These are phyloP conservation scores for Pomatostomus ruficeps DNA, from an alignment of 2,113 vertebrate species.

Conservation along the genomic window DNA sequence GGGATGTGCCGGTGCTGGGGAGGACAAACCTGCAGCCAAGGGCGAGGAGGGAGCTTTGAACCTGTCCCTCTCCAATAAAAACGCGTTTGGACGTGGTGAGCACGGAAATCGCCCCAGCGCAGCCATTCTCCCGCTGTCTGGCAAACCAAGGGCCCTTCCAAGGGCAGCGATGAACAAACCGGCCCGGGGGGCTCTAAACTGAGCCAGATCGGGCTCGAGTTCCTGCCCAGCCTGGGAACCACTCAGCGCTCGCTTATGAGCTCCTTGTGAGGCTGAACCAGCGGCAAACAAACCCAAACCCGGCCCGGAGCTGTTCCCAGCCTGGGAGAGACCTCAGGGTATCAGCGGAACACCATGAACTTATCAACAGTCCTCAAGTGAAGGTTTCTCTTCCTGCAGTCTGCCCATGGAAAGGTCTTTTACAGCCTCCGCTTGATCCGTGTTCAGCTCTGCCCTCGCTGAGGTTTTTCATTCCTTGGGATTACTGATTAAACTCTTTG, in stretches of 20 bases:
- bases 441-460: not conserved
- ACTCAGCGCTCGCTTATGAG: not conserved
- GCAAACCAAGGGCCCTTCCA: not conserved
- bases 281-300: not conserved
- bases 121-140: not conserved
- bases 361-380: not conserved
- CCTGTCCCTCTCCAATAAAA: not conserved
- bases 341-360: not conserved
- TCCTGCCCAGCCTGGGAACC: not conserved
- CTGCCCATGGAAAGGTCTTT: not conserved
- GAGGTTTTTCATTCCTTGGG: not conserved
- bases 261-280: not conserved
- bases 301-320: not conserved
- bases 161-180: not conserved
- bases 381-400: not conserved
- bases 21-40: not conserved
- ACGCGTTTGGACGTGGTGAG: rapidly evolving
- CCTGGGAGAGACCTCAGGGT: not conserved
- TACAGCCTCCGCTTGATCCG: not conserved
- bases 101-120: not conserved
- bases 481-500: not conserved
- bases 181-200: not conserved
- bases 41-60: not conserved
- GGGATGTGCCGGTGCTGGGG: not conserved
- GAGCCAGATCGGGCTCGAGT: not conserved